Evolutionary conservation across 2,113 vertebrate genomes (phyloP), one percentile per base, ranked within the genome.

Genomic region (Ochotona princeps): DNA sequence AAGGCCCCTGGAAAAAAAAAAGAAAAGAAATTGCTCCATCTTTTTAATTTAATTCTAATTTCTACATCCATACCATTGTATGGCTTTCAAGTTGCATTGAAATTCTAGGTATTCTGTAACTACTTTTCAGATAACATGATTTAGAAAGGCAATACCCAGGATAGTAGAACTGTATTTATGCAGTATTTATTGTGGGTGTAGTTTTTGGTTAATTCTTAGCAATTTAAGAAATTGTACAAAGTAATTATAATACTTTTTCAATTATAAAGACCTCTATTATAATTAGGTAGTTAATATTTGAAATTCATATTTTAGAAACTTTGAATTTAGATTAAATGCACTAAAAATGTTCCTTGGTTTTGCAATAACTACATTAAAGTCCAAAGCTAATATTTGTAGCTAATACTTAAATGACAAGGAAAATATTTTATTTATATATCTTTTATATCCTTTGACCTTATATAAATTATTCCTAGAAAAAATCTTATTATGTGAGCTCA

Each of bases 251-350:
- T 25, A 21, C 18, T 21, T 32, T 72, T 9, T 49, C 75, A 51
- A 70, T 91, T 76, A 49, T 87, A 67, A 89, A 78, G n/a, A 83
- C 23, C 18, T 61, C 14, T 26, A 82, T 30, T 67, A 49, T 26
- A 86, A 61, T 26, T 85, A 57, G 18, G n/a, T 21, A 74, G 30
- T 54, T 44, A 47, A 14, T 69, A 18, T 74, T 74, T 79, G 44
- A 95, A 90, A 54, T 92, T 92, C 79, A 17, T n/a, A 13, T 92
- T 84, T 88, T 21, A 65, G 23, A 65, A 73, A 38, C 32, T 51
- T 93, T 83, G 30, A 57, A 12, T 60, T 57, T 92, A 65, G 30
- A 61, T 67, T 26, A 21, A 81, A 47, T 69, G 25, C 47, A 10
- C 65, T 67, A 12, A 78, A 72, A 35, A 8, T 44, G 5, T 47